Evolutionary conservation across 2,113 vertebrate genomes (phyloP).

Genomic region (Syrmaticus mikado): DNA sequence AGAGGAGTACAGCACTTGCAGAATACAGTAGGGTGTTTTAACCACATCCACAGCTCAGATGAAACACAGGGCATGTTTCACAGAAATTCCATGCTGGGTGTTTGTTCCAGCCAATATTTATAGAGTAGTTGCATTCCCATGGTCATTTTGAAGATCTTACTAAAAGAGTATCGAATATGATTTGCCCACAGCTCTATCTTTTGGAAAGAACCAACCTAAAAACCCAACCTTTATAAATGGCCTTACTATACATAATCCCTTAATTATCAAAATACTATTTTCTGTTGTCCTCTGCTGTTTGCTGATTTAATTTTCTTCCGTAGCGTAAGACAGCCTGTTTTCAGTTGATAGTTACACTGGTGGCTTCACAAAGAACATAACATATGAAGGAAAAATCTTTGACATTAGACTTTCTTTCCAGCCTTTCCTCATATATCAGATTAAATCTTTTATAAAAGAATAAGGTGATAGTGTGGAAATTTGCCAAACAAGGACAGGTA

Average conservation of each 20-base stretch:
- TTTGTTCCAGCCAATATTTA: slow-evolving; percentile 37
- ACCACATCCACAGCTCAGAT: background rate
- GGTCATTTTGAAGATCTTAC: background rate
- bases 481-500: slow-evolving; percentile 41
- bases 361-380: background rate
- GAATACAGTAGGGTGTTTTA: slow-evolving; percentile 28
- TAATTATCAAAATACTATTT: background rate
- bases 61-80: slow-evolving; percentile 22
- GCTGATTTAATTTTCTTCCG: background rate
- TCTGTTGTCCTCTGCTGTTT: background rate
- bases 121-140: background rate
- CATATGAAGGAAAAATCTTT: background rate
- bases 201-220: background rate
- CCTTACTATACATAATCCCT: background rate
- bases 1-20: slow-evolving; percentile 33
- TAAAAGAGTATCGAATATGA: background rate
- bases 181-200: background rate
- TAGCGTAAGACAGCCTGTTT: background rate
- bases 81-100: background rate
- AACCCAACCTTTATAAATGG: background rate
- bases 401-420: background rate
- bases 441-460: background rate
- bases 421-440: slow-evolving; percentile 6
- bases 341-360: background rate
- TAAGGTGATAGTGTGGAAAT: background rate